phyloP scores from a whole-genome alignment of 1,140 invertebrate genomes.

The Saccostrea cuccullata region DNA sequence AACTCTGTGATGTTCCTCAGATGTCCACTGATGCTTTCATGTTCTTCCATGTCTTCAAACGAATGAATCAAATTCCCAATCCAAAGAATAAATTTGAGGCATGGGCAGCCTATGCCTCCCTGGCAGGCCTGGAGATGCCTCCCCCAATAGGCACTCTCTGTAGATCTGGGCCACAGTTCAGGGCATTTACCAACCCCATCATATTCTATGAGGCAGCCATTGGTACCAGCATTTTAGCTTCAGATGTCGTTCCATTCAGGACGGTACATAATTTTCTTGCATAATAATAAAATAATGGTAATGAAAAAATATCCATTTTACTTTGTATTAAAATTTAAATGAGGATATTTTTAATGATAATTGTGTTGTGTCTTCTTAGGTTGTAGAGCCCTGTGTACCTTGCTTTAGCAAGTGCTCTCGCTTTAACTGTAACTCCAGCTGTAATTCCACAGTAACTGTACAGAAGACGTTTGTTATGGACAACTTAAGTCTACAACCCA shows the following conservation, averaged over 20 bases:
- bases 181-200: conserved; percentile 58
- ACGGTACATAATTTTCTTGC: neutral
- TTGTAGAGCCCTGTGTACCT: conserved; percentile 51
- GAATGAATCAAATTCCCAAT: conserved; percentile 53
- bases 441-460: conserved; percentile 26
- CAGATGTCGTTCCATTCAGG: conserved; percentile 42
- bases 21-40: conserved; percentile 53
- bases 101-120: conserved; percentile 53
- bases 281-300: neutral
- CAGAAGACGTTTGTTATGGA: conserved; percentile 40
- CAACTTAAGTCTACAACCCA: conserved; percentile 38
- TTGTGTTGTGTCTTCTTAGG: conserved; percentile 6
- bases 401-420: conserved; percentile 48
- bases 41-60: conserved; percentile 60
- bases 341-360: too few relatives aligned
- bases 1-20: conserved; percentile 59
- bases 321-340: neutral
- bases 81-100: conserved; percentile 40
- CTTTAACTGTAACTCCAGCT: conserved; percentile 43
- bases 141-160: conserved; percentile 49
- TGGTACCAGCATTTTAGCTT: conserved; percentile 27
- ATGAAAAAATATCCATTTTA: neutral
- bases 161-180: conserved; percentile 62
- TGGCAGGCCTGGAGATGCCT: conserved; percentile 58
- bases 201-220: conserved; percentile 63